Evolutionary conservation across 1,140 invertebrate species (phyloP).

Genomic region (Ceratosolen fusciceps): DNA sequence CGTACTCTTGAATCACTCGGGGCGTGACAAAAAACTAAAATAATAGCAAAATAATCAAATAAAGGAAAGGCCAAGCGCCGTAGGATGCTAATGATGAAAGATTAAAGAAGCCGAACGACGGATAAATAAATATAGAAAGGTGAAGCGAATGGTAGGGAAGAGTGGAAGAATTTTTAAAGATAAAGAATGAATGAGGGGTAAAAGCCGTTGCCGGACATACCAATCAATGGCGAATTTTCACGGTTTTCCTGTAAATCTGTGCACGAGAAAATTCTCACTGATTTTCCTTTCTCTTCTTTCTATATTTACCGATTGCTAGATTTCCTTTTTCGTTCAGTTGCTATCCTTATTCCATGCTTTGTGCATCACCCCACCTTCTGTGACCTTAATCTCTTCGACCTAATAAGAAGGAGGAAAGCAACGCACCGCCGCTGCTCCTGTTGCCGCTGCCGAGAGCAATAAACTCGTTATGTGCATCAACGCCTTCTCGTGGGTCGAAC

Average conservation of each 20-base stretch:
- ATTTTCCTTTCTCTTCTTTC: background rate
- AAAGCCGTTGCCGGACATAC: conserved; percentile 6
- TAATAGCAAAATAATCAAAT: conserved; percentile 46
- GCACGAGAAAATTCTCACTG: conserved; percentile 21
- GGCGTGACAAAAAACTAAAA: background rate
- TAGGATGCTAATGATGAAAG: conserved; percentile 11
- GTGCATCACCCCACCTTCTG: conserved; percentile 11
- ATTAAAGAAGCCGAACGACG: conserved; percentile 22
- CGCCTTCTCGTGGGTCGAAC: background rate
- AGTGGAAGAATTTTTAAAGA: background rate
- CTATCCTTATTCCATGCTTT: background rate
- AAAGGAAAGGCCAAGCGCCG: conserved; percentile 31
- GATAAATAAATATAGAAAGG: background rate
- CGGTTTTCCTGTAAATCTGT: conserved; percentile 15
- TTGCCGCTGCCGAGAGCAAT: conserved; percentile 12
- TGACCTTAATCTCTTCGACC: conserved; percentile 49
- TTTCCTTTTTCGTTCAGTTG: conserved; percentile 10
- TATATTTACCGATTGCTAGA: background rate
- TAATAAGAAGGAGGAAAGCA: conserved; percentile 28
- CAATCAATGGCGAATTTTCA: conserved; percentile 45
- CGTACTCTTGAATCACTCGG: background rate
- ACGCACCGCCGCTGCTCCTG: background rate
- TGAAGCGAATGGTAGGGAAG: background rate
- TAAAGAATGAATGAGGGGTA: background rate
- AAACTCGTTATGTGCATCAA: conserved; percentile 47